Percentiles rank a stretch among this genome's conserved stretches.
Evolutionary conservation across 2,888 invertebrate genomes (phyloP).

Genomic region (Formica aserva): DNA sequence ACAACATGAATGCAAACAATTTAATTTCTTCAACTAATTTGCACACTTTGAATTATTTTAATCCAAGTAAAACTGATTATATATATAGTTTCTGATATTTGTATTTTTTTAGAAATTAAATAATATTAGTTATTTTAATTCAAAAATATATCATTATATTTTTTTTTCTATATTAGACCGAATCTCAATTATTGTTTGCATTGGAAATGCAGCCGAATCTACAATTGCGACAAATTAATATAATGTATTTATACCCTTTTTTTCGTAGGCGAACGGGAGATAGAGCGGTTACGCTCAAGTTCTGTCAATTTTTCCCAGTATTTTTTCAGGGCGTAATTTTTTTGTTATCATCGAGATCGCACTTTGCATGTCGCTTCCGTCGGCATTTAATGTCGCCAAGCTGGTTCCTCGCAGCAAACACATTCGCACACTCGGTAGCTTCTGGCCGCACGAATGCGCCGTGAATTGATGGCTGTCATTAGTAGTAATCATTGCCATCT

Average conservation of each 20-base stretch:
- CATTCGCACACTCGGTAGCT: constrained; percentile 37
- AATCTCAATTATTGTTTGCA: not conserved
- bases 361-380: constrained; percentile 21
- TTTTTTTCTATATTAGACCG: constrained; percentile 2
- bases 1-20: not conserved
- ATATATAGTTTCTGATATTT: not conserved
- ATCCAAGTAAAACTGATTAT: too few relatives aligned
- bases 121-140: constrained; percentile 4
- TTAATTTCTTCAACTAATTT: not conserved
- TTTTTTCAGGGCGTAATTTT: not conserved
- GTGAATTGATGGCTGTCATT: constrained; percentile 75
- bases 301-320: not conserved
- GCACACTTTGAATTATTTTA: not conserved
- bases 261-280: not conserved
- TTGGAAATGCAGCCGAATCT: not conserved
- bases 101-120: not conserved
- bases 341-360: constrained; percentile 16
- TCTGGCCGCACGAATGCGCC: constrained; percentile 57
- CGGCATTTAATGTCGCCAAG: constrained; percentile 42
- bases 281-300: constrained; percentile 31
- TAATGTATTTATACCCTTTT: constrained; percentile 14
- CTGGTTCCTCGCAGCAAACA: constrained; percentile 44
- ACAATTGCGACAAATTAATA: not conserved
- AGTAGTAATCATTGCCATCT: constrained; percentile 76
- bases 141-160: not conserved